Evolutionary conservation across 1,140 invertebrate genomes (phyloP).

Genomic region (Cydia pomonella): DNA sequence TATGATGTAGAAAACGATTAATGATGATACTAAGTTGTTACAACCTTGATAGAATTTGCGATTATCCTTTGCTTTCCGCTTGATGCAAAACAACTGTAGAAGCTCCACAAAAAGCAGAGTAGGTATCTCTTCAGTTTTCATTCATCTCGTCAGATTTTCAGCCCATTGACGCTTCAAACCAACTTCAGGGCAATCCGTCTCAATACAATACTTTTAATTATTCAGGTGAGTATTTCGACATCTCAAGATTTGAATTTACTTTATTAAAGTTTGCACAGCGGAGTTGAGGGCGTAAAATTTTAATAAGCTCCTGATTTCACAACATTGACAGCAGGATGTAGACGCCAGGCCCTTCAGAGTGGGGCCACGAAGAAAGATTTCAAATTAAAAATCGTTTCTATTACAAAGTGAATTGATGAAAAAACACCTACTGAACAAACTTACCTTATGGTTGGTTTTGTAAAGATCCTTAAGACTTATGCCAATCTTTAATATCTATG

Average conservation of each 20-base stretch:
- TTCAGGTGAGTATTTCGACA: constrained; percentile 29
- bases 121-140: neutral
- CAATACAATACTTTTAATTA: constrained; percentile 29
- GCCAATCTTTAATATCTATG: neutral
- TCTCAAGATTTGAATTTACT: constrained; percentile 25
- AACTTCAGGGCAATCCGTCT: constrained; percentile 12
- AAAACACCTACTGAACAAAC: too few species aligned
- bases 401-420: neutral
- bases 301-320: constrained; percentile 37
- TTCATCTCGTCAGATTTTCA: neutral
- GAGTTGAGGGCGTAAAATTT: constrained; percentile 34
- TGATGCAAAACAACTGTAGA: neutral
- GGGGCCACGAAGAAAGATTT: constrained; percentile 36
- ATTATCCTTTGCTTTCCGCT: neutral
- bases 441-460: neutral
- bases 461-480: neutral
- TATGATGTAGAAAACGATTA: too few species aligned
- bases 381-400: neutral
- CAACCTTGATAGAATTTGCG: too few species aligned
- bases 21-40: too few species aligned
- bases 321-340: constrained; percentile 35
- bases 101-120: neutral
- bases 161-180: neutral
- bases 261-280: constrained; percentile 32
- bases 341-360: constrained; percentile 34